Base-by-base conservation (phyloP, 1,140 invertebrate species). In the Papilio dardanus region DNA sequence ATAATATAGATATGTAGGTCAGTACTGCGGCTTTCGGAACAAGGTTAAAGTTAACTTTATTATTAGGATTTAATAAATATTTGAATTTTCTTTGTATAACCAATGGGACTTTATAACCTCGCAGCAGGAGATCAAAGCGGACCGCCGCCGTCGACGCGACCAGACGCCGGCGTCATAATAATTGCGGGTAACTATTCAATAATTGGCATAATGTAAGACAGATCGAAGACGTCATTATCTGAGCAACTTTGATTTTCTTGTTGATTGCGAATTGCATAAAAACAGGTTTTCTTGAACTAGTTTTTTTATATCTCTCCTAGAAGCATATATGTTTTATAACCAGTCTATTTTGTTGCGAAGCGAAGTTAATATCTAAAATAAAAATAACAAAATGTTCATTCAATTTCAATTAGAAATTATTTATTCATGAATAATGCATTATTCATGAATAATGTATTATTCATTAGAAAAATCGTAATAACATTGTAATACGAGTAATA, bases 361-460 rank as follows among this genome's bases (percentile, higher is more conserved):
- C 7, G 31, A 33, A 12, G 40, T n/a, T n/a, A n/a, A n/a, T n/a
- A n/a, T 58, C 21, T 58, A 12, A 28, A 28, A 10, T 58, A 24
- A 2, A 1, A 19, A 21, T 50, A 21, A 19, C 19, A 50, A 19
- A 50, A 3, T 7, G 42, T 19, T 54, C 14, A 46, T 46, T 46
- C 46, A 8, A 1, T 58, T 58, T 8, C 54, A 58, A 58, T 58
- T 58, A 28, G 7, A 58, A 12, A 35, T 31, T 50, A 46, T 42
- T 40, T 46, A 16, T 71, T 71, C 40, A 71, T 71, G 42, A 46
- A 71, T 71, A 50, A 71, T 19, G 33, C n/a, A 40, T 46, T 12
- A 40, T 16, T 71, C 21, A 24, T 24, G 14, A 28, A 71, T 37
- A 8, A 73, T 24, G 21, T 40, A 30, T 37, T 37, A 37, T 37